Conservation (phyloP, 2,888 invertebrate species). For the Drosophila maculinotata region DNA sequence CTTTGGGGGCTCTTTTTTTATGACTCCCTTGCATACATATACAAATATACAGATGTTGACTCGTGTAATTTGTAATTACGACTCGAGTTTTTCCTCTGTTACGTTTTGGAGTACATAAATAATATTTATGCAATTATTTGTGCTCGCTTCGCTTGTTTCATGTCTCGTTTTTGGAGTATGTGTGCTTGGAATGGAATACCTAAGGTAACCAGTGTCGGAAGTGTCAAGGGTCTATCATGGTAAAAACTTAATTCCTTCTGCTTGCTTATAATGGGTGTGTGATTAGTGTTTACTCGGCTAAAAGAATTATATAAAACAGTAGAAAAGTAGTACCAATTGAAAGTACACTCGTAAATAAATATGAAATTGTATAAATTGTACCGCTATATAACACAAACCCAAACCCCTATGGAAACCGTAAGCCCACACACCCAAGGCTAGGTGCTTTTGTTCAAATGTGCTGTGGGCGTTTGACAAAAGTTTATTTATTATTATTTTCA, state of each 20-base stretch:
- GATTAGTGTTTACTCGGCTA: conserved; percentile 7
- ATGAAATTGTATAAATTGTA: conserved; percentile 8
- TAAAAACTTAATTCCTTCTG: background rate
- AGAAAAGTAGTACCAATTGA: background rate
- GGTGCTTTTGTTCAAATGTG: conserved; percentile 24
- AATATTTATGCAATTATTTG: conserved; percentile 57
- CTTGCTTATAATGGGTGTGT: conserved; percentile 2
- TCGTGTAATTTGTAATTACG: conserved; percentile 78
- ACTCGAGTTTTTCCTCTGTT: conserved; percentile 55
- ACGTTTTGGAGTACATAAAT: conserved; percentile 44
- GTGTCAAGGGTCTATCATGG: conserved; percentile 41
- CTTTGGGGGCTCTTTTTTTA: conserved; percentile 33
- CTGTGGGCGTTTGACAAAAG: conserved; percentile 60
- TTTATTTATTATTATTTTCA: conserved; percentile 64
- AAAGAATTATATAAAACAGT: background rate
- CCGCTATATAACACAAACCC: background rate
- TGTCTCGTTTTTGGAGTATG: conserved; percentile 57
- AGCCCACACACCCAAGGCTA: conserved; percentile 33
- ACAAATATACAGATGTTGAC: conserved; percentile 44
- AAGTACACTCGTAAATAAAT: conserved; percentile 10
- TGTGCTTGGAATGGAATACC: background rate
- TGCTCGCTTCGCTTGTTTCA: conserved; percentile 59
- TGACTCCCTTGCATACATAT: conserved; percentile 29
- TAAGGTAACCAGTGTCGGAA: conserved; percentile 35
- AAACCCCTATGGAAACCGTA: conserved; percentile 18